Evolutionary conservation across 2,888 invertebrate species (phyloP), one percentile per base, ranked within the genome.

Genomic region (Acrobasis repandana): DNA sequence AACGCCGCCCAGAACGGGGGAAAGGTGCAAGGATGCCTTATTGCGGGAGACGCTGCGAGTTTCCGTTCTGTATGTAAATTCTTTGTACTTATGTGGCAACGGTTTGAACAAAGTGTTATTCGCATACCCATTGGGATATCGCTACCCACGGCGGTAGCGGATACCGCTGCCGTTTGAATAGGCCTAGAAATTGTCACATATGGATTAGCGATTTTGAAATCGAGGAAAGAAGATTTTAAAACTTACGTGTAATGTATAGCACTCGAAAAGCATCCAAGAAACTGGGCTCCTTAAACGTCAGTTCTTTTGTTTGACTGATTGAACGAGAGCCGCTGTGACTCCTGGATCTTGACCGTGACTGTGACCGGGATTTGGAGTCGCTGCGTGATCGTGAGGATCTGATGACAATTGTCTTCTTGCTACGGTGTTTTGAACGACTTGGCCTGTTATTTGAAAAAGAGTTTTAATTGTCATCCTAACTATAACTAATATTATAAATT

Each of bases 221-320:
- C n/a, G n/a, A n/a, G n/a, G n/a, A n/a, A n/a, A n/a, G n/a, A n/a
- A 28, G 28, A 6, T 28, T 28, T 28, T 28, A 43, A 28, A 9
- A 82, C 87, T 81, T 64, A 92, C 91, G 81, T 62, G 80, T 82
- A 36, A 91, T 77, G 73, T 89, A 91, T 58, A 91, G 65, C 48
- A 92, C 86, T 65, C 90, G 73, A 58, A 92, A 92, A 0, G 91
- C 88, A 60, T 92, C 91, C 64, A 89, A 65, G 67, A 91, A 83
- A 0, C 83, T 76, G 0, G 90, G 89, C 43, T 88, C 82, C 60
- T 72, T 85, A 46, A 76, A 75, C 9, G 66, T 83, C 6, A 80
- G 60, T 11, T 82, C 80, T 1, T 74, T 72, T n/a, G 68, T 76
- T 10, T 73, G 76, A 63, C 74, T 80, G 11, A 65, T 71, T 4